phyloP scores from a whole-genome alignment of 2,888 invertebrate genomes.

The Agrochola circellaris region DNA sequence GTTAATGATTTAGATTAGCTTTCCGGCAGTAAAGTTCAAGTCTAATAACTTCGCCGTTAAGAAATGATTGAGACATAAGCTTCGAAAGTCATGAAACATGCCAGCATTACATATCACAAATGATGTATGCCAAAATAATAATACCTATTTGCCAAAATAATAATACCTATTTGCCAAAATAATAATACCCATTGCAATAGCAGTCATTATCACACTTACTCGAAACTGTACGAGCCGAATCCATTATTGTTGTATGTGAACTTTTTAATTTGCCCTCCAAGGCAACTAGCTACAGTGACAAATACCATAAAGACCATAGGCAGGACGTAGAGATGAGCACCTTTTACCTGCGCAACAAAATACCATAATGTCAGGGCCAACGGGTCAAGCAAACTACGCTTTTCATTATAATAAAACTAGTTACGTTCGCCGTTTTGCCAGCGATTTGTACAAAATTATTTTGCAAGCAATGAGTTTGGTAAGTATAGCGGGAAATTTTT shows the following conservation, averaged over 20 bases:
- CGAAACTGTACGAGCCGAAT: conserved; percentile 85
- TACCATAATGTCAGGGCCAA: conserved; percentile 81
- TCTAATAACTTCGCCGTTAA: conserved; percentile 24
- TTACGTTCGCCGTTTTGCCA: conserved; percentile 36
- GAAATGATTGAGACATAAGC: conserved; percentile 33
- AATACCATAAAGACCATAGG: conserved; percentile 70
- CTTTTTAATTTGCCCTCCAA: conserved; percentile 79
- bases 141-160: conserved; percentile 32
- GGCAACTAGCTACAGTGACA: conserved; percentile 70
- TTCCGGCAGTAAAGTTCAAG: conserved; percentile 34
- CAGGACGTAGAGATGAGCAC: conserved; percentile 70
- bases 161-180: conserved; percentile 33
- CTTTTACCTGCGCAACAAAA: conserved; percentile 80
- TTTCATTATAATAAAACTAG: conserved; percentile 62
- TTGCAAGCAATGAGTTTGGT: conserved; percentile 34
- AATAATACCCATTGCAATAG: conserved; percentile 40
- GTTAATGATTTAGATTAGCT: conserved; percentile 30
- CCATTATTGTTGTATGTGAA: conserved; percentile 84
- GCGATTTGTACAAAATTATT: conserved; percentile 34
- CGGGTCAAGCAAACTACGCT: conserved; percentile 63
- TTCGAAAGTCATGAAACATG: conserved; percentile 14
- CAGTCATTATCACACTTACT: conserved; percentile 78
- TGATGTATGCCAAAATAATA: conserved; percentile 41
- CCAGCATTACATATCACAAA: conserved; percentile 21
- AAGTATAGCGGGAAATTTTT: background rate